phyloP scores from a whole-genome alignment of 37 sponge, comb jelly and placozoan genomes.

The Halisarca cf. caerulea region DNA sequence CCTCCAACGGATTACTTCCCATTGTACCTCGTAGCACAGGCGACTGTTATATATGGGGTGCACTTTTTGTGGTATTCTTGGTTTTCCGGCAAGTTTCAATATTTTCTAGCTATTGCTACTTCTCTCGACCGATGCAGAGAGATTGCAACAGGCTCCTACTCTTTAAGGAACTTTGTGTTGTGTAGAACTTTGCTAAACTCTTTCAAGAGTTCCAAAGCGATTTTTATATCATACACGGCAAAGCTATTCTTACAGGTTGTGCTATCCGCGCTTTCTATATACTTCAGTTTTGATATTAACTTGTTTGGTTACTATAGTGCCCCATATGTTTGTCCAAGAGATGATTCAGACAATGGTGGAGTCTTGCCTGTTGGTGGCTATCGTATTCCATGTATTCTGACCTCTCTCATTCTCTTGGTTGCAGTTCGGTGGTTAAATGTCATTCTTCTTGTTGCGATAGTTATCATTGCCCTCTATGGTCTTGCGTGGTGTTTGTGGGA shows the following conservation, averaged over 20 bases:
- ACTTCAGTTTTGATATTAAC: not conserved
- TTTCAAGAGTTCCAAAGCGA: not conserved
- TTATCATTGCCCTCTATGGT: constrained; percentile 9
- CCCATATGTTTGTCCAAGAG: constrained; percentile 51
- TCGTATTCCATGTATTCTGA: constrained; percentile 11
- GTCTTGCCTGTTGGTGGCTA: constrained; percentile 10
- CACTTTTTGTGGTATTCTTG: constrained; percentile 62
- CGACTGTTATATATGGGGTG: constrained; percentile 32
- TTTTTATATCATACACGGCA: not conserved
- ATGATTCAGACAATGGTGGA: not conserved
- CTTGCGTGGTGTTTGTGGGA: constrained; percentile 46
- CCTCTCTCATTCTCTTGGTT: constrained; percentile 51
- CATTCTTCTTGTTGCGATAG: constrained; percentile 38
- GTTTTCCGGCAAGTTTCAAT: constrained; percentile 57
- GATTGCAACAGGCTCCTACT: constrained; percentile 35
- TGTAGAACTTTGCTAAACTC: constrained; percentile 21
- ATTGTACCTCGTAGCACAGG: constrained; percentile 38
- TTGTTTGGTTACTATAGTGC: constrained; percentile 50
- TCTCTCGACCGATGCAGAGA: constrained; percentile 59
- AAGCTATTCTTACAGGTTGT: not conserved
- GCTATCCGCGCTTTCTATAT: not conserved
- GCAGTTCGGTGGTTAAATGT: constrained; percentile 49
- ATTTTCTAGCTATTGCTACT: constrained; percentile 36
- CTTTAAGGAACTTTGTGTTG: constrained; percentile 37
- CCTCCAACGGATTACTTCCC: constrained; percentile 41